Evolutionary conservation across 2,113 vertebrate genomes (phyloP), one percentile per base, ranked within the genome.

Genomic region (Myiopsitta monachus): DNA sequence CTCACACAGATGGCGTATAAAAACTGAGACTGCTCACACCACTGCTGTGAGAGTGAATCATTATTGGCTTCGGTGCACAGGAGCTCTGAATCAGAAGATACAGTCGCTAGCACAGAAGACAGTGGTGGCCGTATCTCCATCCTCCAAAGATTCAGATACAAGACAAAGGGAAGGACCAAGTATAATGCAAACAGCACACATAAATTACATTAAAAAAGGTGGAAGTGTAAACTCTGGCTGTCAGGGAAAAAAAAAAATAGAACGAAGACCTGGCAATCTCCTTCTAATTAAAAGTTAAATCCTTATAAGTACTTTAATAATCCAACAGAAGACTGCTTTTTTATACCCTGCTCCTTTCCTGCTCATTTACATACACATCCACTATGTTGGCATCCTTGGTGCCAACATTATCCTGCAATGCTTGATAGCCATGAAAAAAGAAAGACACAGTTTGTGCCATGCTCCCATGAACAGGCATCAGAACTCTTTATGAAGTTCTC

Each of bases 41-140:
- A 92, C 90, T 96, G 89, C 94, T 96, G 94, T 79, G 96, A 92
- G 89, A 96, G 74, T 95, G 94, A 94, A 96, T 96, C 97, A 95
- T 92, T 96, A 90, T 24, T 94, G 96, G 96, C 94, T 95, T 44
- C 18, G 1, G 66, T 14, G 62, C 5, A 62, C 62, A 66, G 84
- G 26, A 90, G 82, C 82, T 90, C 95, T 87, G 88, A 91, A 87
- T 86, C 88, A 77, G 57, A 91, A 82, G 80, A 81, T 10, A 88
- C 72, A 81, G 77, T 75, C 17, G 1, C 88, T 72, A 88, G 80
- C 88, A 63, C 55, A 86, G 94, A 84, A 96, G 92, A 55, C 64
- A 82, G 85, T 30, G 73, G 26, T 59, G 87, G 93, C 72, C 43
- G 1, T 49, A 49, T 38, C 82, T 70, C 54, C 38, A 23, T 49